Percentiles rank a stretch among this genome's conserved stretches.
Evolutionary conservation across 1,140 invertebrate species (phyloP).

Genomic region (Centruroides sculpturatus): DNA sequence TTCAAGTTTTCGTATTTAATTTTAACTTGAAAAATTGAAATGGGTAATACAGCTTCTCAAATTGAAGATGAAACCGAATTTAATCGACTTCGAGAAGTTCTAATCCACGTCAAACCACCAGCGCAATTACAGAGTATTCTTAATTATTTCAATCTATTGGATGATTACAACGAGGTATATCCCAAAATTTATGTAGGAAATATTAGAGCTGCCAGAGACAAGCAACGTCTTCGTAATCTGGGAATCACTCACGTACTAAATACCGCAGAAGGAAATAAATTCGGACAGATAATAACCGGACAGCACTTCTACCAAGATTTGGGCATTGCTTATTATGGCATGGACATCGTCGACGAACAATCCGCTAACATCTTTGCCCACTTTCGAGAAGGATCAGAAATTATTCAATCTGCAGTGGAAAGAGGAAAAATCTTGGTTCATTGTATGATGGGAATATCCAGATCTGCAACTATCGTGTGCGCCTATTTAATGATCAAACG

Average conservation of each 20-base stretch:
- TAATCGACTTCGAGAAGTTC: too few relatives aligned
- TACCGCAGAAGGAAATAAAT: slow-evolving; percentile 26
- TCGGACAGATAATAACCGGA: slow-evolving; percentile 27
- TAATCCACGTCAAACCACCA: too few relatives aligned
- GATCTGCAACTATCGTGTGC: slow-evolving; percentile 64
- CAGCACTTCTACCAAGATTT: slow-evolving; percentile 48
- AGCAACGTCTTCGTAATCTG: slow-evolving; percentile 21
- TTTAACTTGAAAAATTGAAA: too few relatives aligned
- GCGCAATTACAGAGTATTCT: too few relatives aligned
- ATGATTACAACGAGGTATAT: too few relatives aligned
- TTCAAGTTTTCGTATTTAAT: too few relatives aligned
- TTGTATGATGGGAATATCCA: slow-evolving; percentile 62
- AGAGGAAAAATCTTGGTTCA: slow-evolving; percentile 14
- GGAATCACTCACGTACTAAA: slow-evolving; percentile 34
- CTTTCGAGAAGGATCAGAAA: slow-evolving; percentile 59
- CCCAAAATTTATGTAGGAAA: too few relatives aligned
- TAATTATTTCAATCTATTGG: too few relatives aligned
- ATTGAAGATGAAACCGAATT: too few relatives aligned
- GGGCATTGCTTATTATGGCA: slow-evolving; percentile 58
- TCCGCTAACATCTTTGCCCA: slow-evolving; percentile 58
- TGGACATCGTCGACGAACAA: slow-evolving; percentile 56
- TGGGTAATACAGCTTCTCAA: too few relatives aligned
- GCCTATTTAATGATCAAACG: slow-evolving; percentile 72
- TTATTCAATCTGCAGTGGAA: slow-evolving; percentile 59
- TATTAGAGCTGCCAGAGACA: slow-evolving; percentile 25